Evolutionary conservation across 2,797 vertebrate genomes (phyloP).

Genomic region (Leptodactylus fallax): DNA sequence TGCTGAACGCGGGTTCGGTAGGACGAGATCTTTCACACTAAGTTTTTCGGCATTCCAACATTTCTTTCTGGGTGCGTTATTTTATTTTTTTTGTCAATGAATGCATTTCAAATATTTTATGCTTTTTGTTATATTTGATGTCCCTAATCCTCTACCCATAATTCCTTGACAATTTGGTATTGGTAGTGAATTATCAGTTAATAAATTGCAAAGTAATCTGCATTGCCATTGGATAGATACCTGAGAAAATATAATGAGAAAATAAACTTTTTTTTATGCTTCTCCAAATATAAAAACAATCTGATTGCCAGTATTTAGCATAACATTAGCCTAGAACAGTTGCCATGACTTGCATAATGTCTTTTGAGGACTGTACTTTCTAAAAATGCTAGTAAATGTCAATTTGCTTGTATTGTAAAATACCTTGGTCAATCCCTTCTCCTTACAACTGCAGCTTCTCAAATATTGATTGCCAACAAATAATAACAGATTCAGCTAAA

Average conservation of each 20-base stretch:
- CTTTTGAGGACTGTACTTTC: background rate
- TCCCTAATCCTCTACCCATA: background rate
- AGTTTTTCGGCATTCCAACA: too few species aligned
- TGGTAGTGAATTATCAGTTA: background rate
- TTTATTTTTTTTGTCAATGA: too few species aligned
- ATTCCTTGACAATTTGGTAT: background rate
- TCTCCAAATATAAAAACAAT: background rate
- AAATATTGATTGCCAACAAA: constrained; percentile 51
- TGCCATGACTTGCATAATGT: background rate
- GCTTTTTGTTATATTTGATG: too few species aligned
- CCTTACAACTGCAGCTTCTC: background rate
- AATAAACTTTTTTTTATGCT: too few species aligned
- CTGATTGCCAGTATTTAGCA: background rate
- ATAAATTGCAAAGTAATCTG: background rate
- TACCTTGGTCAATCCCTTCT: constrained; percentile 26
- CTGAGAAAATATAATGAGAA: background rate
- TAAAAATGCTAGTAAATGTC: background rate
- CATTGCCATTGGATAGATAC: background rate
- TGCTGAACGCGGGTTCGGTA: too few species aligned
- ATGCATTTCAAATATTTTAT: too few species aligned
- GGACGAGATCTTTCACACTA: too few species aligned
- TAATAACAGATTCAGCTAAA: constrained; percentile 41
- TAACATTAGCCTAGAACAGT: background rate
- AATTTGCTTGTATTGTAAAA: constrained; percentile 42
- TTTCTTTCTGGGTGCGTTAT: too few species aligned